Base-by-base conservation (phyloP, 2,113 vertebrate species). In the Pteruthius melanotis region DNA sequence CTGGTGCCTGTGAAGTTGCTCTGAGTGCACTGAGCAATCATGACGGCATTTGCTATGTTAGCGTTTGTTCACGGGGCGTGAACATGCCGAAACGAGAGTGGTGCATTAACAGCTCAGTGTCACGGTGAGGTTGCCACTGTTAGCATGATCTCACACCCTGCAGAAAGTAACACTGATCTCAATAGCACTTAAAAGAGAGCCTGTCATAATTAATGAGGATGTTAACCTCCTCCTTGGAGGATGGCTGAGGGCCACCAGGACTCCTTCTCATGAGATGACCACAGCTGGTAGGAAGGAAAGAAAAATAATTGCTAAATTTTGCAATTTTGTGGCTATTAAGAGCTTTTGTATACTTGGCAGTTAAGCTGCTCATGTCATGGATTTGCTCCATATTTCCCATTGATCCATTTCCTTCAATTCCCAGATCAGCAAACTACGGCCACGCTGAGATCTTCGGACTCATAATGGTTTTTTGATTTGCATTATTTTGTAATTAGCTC, bases 21-120 rank as follows among this genome's bases (percentile, higher is more conserved):
- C 33, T 44, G 79, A 40, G 57, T 56, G 33, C 42, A 37, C 72
- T 83, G 59, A 93, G 71, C 59, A 86, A 7, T 80, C 45, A 14
- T 1, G 9, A 35, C 0, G 4, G 27, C 1, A 0, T 70, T 93
- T 53, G 68, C 52, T 61, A 2, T 18, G 30, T 66, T 88, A 54
- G 13, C 0, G 0, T 75, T 77, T 50, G 33, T 70, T 85, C 76
- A 11, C 12, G 37, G 56, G 68, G 57, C 0, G 0, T 15, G 39
- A 84, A 37, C 42, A 5, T 4, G 39, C 42, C 61, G 59, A 40
- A 70, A 65, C 22, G 24, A 31, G 47, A 56, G 53, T 7, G 30
- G 47, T 54, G 35, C 63, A n/a, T 85, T 88, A 75, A 35, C 45
- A 60, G 56, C 39, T 79, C 4, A 1, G 27, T 40, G 37, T 65